Base-by-base conservation (phyloP, 2,888 invertebrate species). In the Leptopterna dolabrata region DNA sequence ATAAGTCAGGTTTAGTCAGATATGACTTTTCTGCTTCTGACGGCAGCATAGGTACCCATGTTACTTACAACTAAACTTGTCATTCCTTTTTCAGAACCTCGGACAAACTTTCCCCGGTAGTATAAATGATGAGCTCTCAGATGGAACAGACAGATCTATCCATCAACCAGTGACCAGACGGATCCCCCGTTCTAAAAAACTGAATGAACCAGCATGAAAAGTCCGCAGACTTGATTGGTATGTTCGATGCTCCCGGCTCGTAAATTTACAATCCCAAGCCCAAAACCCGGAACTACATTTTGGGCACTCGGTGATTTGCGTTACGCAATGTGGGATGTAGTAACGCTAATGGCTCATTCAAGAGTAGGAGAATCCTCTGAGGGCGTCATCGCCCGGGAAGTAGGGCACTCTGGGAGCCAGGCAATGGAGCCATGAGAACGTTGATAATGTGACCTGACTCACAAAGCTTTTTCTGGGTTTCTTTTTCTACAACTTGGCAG, bases 341-440 rank as follows among this genome's bases (percentile, higher is more conserved):
- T 63, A 63, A 63, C 63, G 27, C 63, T 63, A 63, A 63, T 63
- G 63, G 63, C 13, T 63, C 63, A 63, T 63, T 63, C 63, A 63
- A 63, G 43, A 11, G 63, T 63, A 63, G 24, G 63, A 24, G 63
- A 27, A 63, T 24, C 63, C 13, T 63, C 63, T 3, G 24, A 11
- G 24, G 24, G 55, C 63, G 63, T 63, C 63, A 63, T 63, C 24
- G 63, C 24, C 63, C 63, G 63, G 63, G 27, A 63, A 63, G 63
- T 63, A 13, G 63, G 63, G 63, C 63, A 63, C 63, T 47, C 47
- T 47, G 47, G 47, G 7, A 63, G 63, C 13, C 63, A 24, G 19
- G 24, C 24, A 24, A 19, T 24, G 47, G 47, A 6, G 63, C 13
- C 63, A 63, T 63, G 63, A 24, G 63, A 63, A 63, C 63, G 24